Conservation (phyloP, 2,113 vertebrate genomes). For the Pelodiscus sinensis region DNA sequence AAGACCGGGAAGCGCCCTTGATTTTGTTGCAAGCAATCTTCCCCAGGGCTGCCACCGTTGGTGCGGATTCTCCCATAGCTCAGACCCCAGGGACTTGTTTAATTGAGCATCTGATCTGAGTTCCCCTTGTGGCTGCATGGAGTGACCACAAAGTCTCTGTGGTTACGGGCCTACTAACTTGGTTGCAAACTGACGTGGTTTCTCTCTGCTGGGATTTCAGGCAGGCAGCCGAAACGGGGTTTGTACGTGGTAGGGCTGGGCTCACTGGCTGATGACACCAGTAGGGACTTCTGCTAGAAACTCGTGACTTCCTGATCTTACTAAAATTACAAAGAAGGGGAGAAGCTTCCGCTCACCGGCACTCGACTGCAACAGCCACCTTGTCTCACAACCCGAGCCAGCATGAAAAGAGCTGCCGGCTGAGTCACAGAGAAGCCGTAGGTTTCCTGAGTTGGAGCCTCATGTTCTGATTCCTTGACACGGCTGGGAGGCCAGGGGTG, state of each 20-base stretch:
- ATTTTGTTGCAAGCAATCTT: background rate
- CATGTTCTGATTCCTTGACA: background rate
- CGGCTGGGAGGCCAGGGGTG: background rate
- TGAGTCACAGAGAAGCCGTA: accelerated
- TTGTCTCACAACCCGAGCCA: background rate
- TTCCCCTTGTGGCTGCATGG: background rate
- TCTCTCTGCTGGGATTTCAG: conserved; percentile 34
- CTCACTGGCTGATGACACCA: conserved; percentile 55
- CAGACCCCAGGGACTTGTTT: background rate
- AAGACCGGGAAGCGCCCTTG: background rate
- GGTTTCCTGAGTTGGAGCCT: background rate
- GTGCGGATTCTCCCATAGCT: background rate
- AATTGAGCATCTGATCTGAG: background rate
- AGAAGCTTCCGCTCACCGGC: background rate
- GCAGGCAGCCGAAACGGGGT: conserved; percentile 57
- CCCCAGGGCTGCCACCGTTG: background rate
- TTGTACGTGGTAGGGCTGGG: conserved; percentile 65
- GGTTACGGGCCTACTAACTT: background rate
- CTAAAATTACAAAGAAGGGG: conserved; percentile 23
- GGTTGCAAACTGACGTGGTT: background rate
- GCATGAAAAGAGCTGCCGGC: background rate
- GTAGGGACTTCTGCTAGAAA: conserved; percentile 56
- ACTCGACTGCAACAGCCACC: background rate
- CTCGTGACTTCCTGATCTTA: conserved; percentile 66
- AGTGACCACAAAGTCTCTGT: background rate